These are phyloP conservation scores for Bedellia somnulentella DNA, from an alignment of 2,888 invertebrate genomes.

Conservation along the genomic window DNA sequence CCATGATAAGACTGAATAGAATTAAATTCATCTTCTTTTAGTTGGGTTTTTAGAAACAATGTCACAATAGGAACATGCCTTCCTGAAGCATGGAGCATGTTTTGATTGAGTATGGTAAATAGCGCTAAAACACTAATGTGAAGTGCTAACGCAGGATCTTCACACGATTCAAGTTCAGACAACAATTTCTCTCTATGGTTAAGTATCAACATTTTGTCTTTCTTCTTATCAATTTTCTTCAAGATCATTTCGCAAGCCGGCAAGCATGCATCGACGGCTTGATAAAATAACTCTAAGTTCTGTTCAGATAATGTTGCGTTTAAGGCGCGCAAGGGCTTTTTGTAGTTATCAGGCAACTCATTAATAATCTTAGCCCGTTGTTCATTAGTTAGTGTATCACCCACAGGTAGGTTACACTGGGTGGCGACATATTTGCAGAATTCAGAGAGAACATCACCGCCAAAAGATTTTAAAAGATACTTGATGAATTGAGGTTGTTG, in stretches of 20 bases:
- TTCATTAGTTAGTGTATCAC: conserved; percentile 64
- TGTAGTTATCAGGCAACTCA: conserved; percentile 70
- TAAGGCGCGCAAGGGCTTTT: conserved; percentile 65
- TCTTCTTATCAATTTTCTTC: conserved; percentile 89
- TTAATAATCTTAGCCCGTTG: conserved; percentile 71
- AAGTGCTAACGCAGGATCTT: conserved; percentile 77
- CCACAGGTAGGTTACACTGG: conserved; percentile 68
- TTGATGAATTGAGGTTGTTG: conserved; percentile 72
- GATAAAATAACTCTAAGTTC: conserved; percentile 78
- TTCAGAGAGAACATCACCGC: conserved; percentile 79
- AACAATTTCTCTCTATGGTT: conserved; percentile 81
- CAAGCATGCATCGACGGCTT: conserved; percentile 72
- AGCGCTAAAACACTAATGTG: conserved; percentile 78
- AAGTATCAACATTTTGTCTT: conserved; percentile 71
- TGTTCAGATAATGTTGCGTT: conserved; percentile 70
- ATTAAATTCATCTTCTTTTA: conserved; percentile 67
- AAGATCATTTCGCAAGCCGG: conserved; percentile 75
- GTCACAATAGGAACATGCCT: conserved; percentile 86
- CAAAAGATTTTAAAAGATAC: conserved; percentile 82
- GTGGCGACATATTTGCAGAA: conserved; percentile 77
- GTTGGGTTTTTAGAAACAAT: conserved; percentile 67
- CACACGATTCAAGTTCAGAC: conserved; percentile 73
- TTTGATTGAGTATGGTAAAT: conserved; percentile 78
- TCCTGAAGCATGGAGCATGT: conserved; percentile 90
- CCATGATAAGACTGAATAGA: conserved; percentile 77